Evolutionary conservation across 1,140 invertebrate species (phyloP).

Genomic region (Zeugodacus cucurbitae): DNA sequence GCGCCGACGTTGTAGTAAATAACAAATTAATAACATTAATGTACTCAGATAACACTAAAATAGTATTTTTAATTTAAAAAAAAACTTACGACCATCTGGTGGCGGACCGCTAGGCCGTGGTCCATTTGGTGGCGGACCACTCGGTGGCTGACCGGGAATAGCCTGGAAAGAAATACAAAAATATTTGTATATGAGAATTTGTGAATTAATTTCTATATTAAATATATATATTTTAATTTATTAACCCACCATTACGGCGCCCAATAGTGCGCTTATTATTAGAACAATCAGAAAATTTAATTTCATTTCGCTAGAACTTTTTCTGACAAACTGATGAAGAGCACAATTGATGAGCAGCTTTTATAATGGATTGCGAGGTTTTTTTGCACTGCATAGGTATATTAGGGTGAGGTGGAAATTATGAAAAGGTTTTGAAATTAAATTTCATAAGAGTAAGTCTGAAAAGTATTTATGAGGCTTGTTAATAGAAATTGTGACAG

Average conservation of each 20-base stretch:
- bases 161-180: background rate
- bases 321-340: background rate
- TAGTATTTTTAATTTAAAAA: too few species aligned
- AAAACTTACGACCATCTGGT: too few species aligned
- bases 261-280: background rate
- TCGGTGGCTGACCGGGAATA: background rate
- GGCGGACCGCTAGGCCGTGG: background rate
- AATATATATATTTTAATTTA: background rate
- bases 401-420: background rate
- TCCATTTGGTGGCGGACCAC: background rate
- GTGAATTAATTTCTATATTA: background rate
- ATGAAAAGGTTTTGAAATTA: too few species aligned
- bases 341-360: background rate
- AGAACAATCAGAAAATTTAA: background rate
- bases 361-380: background rate
- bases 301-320: background rate
- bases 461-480: too few species aligned
- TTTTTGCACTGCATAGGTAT: background rate
- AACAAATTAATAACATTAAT: too few species aligned
- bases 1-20: too few species aligned
- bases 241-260: background rate
- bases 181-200: background rate
- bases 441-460: too few species aligned
- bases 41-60: too few species aligned
- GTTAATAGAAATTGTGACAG: too few species aligned